phyloP scores from a whole-genome alignment of 2,888 invertebrate species.

The Anoplius nigerrimus region DNA sequence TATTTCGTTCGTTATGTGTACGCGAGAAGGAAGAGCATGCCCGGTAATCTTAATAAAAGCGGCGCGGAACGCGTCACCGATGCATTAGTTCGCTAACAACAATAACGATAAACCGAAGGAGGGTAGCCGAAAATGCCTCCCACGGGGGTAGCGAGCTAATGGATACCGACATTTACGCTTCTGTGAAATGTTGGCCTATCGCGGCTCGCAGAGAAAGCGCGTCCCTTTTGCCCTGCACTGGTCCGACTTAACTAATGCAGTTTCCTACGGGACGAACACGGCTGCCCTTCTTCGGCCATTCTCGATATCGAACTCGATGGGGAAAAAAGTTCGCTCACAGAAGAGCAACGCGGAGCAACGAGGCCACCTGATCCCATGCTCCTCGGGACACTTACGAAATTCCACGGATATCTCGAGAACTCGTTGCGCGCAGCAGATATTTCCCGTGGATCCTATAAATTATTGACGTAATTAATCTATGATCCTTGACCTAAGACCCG shows the following conservation, averaged over 20 bases:
- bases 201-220: conserved; percentile 33
- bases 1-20: conserved; percentile 6
- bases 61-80: conserved; percentile 4
- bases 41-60: conserved; percentile 39
- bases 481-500: too few relatives aligned
- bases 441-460: too few relatives aligned
- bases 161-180: conserved; percentile 43
- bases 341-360: too few relatives aligned
- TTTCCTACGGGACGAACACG: conserved; percentile 35
- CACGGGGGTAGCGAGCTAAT: conserved; percentile 37
- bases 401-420: background rate
- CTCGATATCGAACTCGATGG: too few relatives aligned
- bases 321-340: too few relatives aligned
- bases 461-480: too few relatives aligned
- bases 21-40: background rate
- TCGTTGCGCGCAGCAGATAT: too few relatives aligned
- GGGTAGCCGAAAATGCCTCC: conserved; percentile 37
- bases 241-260: conserved; percentile 37
- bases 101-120: conserved; percentile 39
- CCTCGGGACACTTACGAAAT: background rate
- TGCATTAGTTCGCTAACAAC: conserved; percentile 35
- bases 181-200: conserved; percentile 33
- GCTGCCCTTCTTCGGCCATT: too few relatives aligned
- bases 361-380: too few relatives aligned
- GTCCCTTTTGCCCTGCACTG: conserved; percentile 34